Conservation (phyloP, 2,888 invertebrate species). For the Schizaphis graminum region DNA sequence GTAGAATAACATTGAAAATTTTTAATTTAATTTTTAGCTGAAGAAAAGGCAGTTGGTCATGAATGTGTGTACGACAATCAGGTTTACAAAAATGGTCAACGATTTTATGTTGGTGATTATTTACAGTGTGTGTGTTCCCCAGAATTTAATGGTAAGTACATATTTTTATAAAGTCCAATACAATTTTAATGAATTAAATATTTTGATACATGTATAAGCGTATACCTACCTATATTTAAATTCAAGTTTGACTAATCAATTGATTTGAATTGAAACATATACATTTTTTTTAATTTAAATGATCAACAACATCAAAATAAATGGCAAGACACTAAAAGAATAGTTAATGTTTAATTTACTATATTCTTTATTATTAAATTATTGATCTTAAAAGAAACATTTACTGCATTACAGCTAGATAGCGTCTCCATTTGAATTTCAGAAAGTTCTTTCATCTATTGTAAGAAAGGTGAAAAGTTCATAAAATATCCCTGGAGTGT, state of each 20-base stretch:
- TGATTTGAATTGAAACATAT: not conserved
- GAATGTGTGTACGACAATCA: conserved; percentile 35
- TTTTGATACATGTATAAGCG: not conserved
- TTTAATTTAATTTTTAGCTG: conserved; percentile 28
- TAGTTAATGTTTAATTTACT: not conserved
- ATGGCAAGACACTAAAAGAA: not conserved
- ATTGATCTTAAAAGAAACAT: not conserved
- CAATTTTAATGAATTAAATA: not conserved
- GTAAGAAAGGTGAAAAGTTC: not conserved
- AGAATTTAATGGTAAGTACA: conserved; percentile 48
- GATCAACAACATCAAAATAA: not conserved
- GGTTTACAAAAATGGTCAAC: conserved; percentile 49
- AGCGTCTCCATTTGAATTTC: not conserved
- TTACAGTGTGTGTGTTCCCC: conserved; percentile 38
- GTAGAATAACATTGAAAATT: not conserved
- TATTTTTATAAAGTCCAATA: not conserved
- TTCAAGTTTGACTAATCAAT: not conserved
- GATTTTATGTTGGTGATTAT: conserved; percentile 24
- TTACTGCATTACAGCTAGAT: not conserved
- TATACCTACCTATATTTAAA: not conserved
- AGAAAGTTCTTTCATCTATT: not conserved
- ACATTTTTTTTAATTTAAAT: not conserved
- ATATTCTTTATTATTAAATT: not conserved
- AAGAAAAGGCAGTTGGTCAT: conserved; percentile 31
- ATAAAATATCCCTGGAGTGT: not conserved